Percentiles rank a stretch among this genome's conserved stretches.
phyloP scores from a whole-genome alignment of 2,888 invertebrate genomes.

The Melanostoma mellinum region DNA sequence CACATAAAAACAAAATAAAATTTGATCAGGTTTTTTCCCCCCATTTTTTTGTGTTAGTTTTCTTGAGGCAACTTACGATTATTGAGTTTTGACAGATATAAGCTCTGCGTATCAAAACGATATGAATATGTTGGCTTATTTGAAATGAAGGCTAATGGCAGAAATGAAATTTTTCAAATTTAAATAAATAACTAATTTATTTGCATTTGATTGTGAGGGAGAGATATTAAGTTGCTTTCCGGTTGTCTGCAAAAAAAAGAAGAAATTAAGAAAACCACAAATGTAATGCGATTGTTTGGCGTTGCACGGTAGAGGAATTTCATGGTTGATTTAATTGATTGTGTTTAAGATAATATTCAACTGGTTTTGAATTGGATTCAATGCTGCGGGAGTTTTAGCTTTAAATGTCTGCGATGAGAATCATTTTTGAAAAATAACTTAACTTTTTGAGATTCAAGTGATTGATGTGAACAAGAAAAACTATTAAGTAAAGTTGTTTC shows the following conservation, averaged over 20 bases:
- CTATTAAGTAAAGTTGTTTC: no score
- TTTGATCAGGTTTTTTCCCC: slow-evolving; percentile 20
- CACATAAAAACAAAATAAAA: slow-evolving; percentile 42
- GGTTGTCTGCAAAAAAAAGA: neutral
- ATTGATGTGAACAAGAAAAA: no score
- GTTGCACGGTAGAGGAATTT: no score
- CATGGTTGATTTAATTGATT: no score
- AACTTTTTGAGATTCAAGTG: no score
- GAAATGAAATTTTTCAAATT: neutral
- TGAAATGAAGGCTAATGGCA: neutral
- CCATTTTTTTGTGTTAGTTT: neutral
- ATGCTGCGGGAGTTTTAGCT: no score
- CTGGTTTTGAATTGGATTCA: no score
- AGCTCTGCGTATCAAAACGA: slow-evolving; percentile 5
- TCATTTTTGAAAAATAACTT: no score
- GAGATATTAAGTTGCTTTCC: slow-evolving; percentile 11
- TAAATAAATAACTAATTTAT: slow-evolving; percentile 6
- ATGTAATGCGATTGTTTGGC: no score
- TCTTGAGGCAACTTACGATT: slow-evolving; percentile 11
- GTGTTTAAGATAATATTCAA: no score
- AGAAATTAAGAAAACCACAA: neutral
- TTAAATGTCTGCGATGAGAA: no score
- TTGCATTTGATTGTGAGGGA: slow-evolving; percentile 22
- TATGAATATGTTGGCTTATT: slow-evolving; percentile 17
- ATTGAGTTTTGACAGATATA: slow-evolving; percentile 44